Evolutionary conservation across 2,113 vertebrate species (phyloP), one percentile per base, ranked within the genome.

Genomic region (Ochotona curzoniae): DNA sequence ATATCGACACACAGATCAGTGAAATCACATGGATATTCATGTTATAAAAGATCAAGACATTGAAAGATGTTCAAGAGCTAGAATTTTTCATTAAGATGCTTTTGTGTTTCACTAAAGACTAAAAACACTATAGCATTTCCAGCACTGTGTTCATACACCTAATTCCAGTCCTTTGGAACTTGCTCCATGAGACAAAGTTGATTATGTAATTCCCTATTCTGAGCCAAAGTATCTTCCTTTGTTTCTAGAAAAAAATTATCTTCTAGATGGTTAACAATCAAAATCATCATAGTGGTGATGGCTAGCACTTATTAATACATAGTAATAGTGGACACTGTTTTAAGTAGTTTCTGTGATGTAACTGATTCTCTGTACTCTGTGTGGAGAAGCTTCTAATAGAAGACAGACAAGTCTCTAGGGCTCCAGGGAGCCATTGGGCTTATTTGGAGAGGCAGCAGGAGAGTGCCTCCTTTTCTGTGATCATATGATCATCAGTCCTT

Each of bases 241-340:
- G 63, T 89, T 94, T 96, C 54, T 49, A 51, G 20, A 83, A 60
- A 66, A 54, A 81, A n/a, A 73, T 88, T 73, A 44, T 74, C 20
- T 67, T 51, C 74, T 28, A 20, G 13, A 20, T 93, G n/a, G 54
- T 25, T 47, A 12, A 44, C 64, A 78, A 38, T 93, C 57, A 51
- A 35, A 38, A n/a, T 74, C 12, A 54, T 67, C 17, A 49, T 90
- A 57, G 26, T 25, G 30, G 20, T 80, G 35, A n/a, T 83, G 78
- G 38, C 15, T 80, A 75, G 17, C n/a, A 60, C n/a, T 67, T 83
- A 73, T 17, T 82, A 82, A 64, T 38, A 85, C 38, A 66, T 89
- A 25, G 10, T 8, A 73, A 38, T 35, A 66, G 7, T n/a, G 66
- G 70, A 18, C 25, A 51, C 69, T 83, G 3, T 75, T 79, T 92